Evolutionary conservation across 2,797 vertebrate species (phyloP).

Genomic region (Cichlasoma orientale): DNA sequence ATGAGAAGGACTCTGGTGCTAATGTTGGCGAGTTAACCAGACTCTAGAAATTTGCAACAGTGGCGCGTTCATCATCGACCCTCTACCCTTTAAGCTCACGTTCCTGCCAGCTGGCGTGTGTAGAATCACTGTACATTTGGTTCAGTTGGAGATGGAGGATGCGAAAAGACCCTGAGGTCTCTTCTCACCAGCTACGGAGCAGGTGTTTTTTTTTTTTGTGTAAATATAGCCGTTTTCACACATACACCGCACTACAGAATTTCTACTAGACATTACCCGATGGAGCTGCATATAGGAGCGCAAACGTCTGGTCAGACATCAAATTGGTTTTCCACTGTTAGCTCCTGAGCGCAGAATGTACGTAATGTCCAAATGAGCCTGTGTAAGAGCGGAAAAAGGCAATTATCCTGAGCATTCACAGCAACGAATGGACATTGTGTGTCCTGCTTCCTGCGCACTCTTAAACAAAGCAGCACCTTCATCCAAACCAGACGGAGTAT

Average conservation of each 20-base stretch:
- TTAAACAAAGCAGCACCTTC: not conserved
- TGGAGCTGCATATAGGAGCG: not conserved
- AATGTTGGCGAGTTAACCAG: conserved; percentile 86
- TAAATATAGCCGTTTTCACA: conserved; percentile 15
- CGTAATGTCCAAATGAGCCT: not conserved
- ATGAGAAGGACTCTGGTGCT: conserved; percentile 52
- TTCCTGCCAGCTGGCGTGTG: conserved; percentile 49
- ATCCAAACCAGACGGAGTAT: not conserved
- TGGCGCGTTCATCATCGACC: conserved; percentile 71
- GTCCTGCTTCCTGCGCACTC: not conserved
- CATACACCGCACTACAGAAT: not conserved
- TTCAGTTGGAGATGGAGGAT: conserved; percentile 19
- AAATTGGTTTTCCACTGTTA: not conserved
- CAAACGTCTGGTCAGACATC: not conserved
- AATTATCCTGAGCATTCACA: not conserved
- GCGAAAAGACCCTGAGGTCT: conserved; percentile 1
- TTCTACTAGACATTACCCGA: not conserved
- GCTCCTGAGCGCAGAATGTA: not conserved
- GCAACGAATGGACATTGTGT: not conserved
- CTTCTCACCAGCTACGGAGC: conserved; percentile 13
- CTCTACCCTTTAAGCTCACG: conserved; percentile 76
- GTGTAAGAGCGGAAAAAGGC: not conserved
- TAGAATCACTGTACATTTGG: conserved; percentile 41
- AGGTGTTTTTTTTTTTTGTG: conserved; percentile 12
- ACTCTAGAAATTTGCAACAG: conserved; percentile 79